Evolutionary conservation across 2,797 vertebrate genomes (phyloP).

Genomic region (Corythornis leucogaster): DNA sequence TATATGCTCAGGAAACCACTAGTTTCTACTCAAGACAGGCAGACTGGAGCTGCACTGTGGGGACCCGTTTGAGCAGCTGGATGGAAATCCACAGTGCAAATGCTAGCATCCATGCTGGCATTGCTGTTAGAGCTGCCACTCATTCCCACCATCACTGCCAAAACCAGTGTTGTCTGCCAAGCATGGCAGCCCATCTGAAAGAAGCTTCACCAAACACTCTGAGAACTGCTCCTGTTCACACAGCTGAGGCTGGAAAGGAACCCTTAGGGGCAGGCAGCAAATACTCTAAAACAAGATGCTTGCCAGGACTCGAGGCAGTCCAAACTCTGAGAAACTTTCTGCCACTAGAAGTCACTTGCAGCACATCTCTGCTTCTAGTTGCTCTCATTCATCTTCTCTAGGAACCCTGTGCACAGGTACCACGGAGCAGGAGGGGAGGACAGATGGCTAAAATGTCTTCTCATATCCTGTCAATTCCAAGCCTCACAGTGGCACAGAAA

Average conservation of each 20-base stretch:
- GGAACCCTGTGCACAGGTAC: not conserved
- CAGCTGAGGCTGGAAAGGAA: not conserved
- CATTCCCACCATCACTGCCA: not conserved
- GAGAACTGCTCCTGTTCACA: not conserved
- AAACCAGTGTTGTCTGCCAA: not conserved
- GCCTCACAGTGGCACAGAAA: not conserved
- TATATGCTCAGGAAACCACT: not conserved
- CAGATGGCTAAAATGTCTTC: constrained; percentile 8
- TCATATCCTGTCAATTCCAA: not conserved
- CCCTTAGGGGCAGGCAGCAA: not conserved
- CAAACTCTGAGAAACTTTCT: not conserved
- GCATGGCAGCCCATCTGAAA: not conserved
- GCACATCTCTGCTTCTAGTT: not conserved
- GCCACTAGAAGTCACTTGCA: not conserved
- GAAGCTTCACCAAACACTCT: not conserved
- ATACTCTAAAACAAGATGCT: not conserved
- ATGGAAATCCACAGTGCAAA: not conserved
- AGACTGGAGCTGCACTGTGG: not conserved
- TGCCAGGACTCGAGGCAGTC: not conserved
- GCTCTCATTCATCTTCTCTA: not conserved
- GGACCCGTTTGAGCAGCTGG: not conserved
- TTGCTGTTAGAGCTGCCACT: not conserved
- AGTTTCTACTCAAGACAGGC: not conserved
- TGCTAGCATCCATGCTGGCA: not conserved
- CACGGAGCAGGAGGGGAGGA: not conserved